These are phyloP conservation scores for Coilia nasus DNA, from an alignment of 2,797 vertebrate genomes.

Conservation along the genomic window DNA sequence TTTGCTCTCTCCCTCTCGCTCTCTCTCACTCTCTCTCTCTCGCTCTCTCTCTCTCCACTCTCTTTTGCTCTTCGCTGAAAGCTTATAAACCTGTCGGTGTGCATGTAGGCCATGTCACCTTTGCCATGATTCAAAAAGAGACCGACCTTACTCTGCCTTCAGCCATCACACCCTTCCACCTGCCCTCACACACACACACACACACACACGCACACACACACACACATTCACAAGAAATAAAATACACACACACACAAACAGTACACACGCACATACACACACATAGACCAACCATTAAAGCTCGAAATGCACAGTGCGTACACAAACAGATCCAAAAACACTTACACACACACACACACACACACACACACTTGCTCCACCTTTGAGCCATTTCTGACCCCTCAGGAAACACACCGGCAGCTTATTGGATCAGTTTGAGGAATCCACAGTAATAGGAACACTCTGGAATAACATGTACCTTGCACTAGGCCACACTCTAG, in stretches of 20 bases:
- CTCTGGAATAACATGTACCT: constrained; percentile 44
- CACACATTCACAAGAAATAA: too few species aligned
- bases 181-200: constrained; percentile 11
- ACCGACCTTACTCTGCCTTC: constrained; percentile 55
- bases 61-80: constrained; percentile 72
- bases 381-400: constrained; percentile 50
- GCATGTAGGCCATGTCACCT: constrained; percentile 85
- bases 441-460: constrained; percentile 51
- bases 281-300: background rate
- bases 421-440: constrained; percentile 46
- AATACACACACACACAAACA: background rate
- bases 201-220: too few species aligned
- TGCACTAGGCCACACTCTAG: background rate
- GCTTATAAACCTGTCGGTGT: constrained; percentile 87
- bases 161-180: constrained; percentile 38
- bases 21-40: constrained; percentile 79
- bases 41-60: constrained; percentile 57
- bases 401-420: constrained; percentile 59
- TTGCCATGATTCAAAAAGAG: constrained; percentile 74
- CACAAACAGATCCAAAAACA: background rate
- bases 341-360: constrained; percentile 21
- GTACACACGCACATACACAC: constrained; percentile 39
- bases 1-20: constrained; percentile 84
- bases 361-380: constrained; percentile 52
- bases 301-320: background rate